Conservation (phyloP, 2,888 invertebrate species). For the Drosophila nr. fundita region DNA sequence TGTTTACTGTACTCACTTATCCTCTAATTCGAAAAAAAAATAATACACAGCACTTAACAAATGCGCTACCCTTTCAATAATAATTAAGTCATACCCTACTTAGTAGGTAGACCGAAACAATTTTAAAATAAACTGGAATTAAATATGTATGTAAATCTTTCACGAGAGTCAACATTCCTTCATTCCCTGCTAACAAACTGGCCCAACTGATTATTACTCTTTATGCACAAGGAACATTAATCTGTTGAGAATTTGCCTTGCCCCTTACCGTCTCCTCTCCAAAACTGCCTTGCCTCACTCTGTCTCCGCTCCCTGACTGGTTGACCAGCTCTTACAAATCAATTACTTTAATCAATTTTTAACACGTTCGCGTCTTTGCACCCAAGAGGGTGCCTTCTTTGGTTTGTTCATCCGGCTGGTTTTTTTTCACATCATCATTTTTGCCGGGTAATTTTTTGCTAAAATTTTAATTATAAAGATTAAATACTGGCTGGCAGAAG, state of each 20-base stretch:
- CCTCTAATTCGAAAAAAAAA: background rate
- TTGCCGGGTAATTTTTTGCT: conserved; percentile 48
- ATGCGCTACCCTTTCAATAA: conserved; percentile 6
- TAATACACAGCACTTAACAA: conserved; percentile 9
- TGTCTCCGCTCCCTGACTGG: background rate
- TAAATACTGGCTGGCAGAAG: conserved; percentile 58
- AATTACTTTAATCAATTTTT: conserved; percentile 78
- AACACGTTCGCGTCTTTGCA: conserved; percentile 70
- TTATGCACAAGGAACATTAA: conserved; percentile 29
- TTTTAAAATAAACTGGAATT: conserved; percentile 11
- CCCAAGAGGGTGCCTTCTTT: conserved; percentile 44
- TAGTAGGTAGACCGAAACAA: background rate
- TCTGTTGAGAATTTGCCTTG: conserved; percentile 26
- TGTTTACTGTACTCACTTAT: background rate
- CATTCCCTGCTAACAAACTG: conserved; percentile 41
- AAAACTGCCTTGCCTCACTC: background rate
- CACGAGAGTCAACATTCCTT: conserved; percentile 18
- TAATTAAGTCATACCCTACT: conserved; percentile 32
- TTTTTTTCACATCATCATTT: conserved; percentile 23
- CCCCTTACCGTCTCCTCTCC: too few species aligned
- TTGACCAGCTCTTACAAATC: conserved; percentile 59
- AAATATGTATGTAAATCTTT: conserved; percentile 38
- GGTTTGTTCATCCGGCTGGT: conserved; percentile 24
- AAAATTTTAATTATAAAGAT: conserved; percentile 77
- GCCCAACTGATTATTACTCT: conserved; percentile 12